A percentile compares a stretch with the other conserved stretches of the same genome.
Evolutionary conservation across 2,113 vertebrate species (phyloP).

Genomic region (Manacus vitellinus): DNA sequence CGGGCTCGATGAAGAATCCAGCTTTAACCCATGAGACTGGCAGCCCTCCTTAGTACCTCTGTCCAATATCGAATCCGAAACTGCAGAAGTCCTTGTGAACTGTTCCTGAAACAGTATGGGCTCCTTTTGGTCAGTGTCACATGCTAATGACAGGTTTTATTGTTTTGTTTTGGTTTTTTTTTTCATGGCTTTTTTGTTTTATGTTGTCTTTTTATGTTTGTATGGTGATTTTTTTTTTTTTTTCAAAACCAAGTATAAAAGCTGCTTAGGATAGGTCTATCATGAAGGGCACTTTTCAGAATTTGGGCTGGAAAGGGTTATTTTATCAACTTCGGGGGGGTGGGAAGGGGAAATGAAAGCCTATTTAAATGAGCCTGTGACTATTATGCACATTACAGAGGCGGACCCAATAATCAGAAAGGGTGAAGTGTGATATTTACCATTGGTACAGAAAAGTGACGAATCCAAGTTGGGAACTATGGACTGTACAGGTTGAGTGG

Average conservation of each 20-base stretch:
- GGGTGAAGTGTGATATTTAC: constrained; percentile 67
- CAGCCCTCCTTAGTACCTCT: constrained; percentile 80
- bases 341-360: constrained; percentile 72
- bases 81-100: constrained; percentile 79
- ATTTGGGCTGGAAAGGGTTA: constrained; percentile 83
- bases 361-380: constrained; percentile 84
- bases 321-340: constrained; percentile 64
- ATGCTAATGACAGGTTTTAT: constrained; percentile 73
- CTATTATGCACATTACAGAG: constrained; percentile 84
- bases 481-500: constrained; percentile 57
- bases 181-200: constrained; percentile 71
- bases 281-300: constrained; percentile 88
- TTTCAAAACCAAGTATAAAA: constrained; percentile 78
- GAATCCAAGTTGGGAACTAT: not conserved
- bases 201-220: constrained; percentile 75
- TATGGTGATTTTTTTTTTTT: constrained; percentile 66
- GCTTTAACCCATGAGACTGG: constrained; percentile 66
- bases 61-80: constrained; percentile 70
- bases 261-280: constrained; percentile 86
- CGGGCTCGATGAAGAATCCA: constrained; percentile 67
- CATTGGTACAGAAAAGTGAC: constrained; percentile 49
- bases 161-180: constrained; percentile 10
- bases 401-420: constrained; percentile 73
- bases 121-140: constrained; percentile 75
- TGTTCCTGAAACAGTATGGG: constrained; percentile 79